Evolutionary conservation across 2,113 vertebrate species (phyloP), one percentile per base, ranked within the genome.

Genomic region (Bos javanicus): DNA sequence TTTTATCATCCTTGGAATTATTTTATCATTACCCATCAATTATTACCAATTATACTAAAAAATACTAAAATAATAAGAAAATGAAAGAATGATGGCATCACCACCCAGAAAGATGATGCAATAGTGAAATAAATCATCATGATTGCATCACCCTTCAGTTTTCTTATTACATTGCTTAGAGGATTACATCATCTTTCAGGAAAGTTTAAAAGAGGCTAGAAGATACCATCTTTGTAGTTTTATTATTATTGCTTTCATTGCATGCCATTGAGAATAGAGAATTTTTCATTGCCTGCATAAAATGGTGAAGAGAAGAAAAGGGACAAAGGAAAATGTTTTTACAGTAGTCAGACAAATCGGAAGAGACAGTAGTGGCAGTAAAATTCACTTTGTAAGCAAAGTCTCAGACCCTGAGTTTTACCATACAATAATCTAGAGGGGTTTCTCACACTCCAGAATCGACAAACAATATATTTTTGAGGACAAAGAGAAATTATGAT

Each of bases 321-420:
- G 3, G 64, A 85, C 57, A 46, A 33, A 56, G n/a, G 28, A 56
- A 60, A 67, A 60, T 2, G 25, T 56, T 87, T 39, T 39, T 25
- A 19, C 19, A 25, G 3, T 15, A 16, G 25, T 36, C 13, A 57
- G 87, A 30, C 50, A 30, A 16, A 39, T 25, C 50, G 17, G 56
- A 76, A n/a, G 56, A 54, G 54, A 19, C 1, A 28, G n/a, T n/a
- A 17, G 80, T 0, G 0, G 7, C 1, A 48, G 59, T 14, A 7
- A 54, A 30, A 39, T 56, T 11, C 48, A 54, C 26, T 64, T 2
- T 48, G 1, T 17, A 11, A 54, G 59, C 21, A 16, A 46, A 57
- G 39, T 33, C 43, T 76, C 46, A 64, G 90, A 52, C 8, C 28
- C 0, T n/a, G 43, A 50, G 30, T 83, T 39, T 74, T 48, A 5